These are phyloP conservation scores for Saxidomus purpurata DNA, from an alignment of 1,140 invertebrate genomes.

Conservation along the genomic window DNA sequence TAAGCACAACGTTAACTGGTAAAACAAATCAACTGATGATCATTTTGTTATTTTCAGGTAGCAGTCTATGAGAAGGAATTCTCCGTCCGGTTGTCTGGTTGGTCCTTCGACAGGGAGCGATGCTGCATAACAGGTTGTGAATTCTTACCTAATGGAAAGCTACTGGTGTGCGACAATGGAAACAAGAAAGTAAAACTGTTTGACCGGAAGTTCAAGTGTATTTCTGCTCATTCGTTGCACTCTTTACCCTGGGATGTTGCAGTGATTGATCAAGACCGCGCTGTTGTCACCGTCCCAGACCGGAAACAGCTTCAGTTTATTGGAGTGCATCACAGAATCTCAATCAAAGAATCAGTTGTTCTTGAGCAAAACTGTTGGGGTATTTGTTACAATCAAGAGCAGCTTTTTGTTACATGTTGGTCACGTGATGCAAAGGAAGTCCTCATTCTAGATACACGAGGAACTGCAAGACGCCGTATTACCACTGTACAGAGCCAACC, in stretches of 20 bases:
- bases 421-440: conserved; percentile 53
- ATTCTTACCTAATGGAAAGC: conserved; percentile 50
- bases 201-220: conserved; percentile 58
- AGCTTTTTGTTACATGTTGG: conserved; percentile 52
- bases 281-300: conserved; percentile 48
- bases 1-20: too few species aligned
- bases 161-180: conserved; percentile 51
- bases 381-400: not conserved
- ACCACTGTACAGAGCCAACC: conserved; percentile 15
- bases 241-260: conserved; percentile 55
- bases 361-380: conserved; percentile 57
- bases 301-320: conserved; percentile 51
- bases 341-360: conserved; percentile 30
- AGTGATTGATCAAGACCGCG: conserved; percentile 33
- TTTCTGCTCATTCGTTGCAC: conserved; percentile 21
- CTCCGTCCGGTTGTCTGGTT: conserved; percentile 50
- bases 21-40: too few species aligned
- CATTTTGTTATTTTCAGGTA: not conserved
- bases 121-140: conserved; percentile 66
- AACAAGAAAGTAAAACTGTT: conserved; percentile 64
- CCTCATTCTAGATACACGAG: conserved; percentile 25
- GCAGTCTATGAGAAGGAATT: conserved; percentile 39
- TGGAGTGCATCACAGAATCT: not conserved
- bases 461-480: conserved; percentile 5
- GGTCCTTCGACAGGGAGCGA: conserved; percentile 48